phyloP scores from a whole-genome alignment of 2,797 vertebrate genomes.

The Antrozous pallidus region DNA sequence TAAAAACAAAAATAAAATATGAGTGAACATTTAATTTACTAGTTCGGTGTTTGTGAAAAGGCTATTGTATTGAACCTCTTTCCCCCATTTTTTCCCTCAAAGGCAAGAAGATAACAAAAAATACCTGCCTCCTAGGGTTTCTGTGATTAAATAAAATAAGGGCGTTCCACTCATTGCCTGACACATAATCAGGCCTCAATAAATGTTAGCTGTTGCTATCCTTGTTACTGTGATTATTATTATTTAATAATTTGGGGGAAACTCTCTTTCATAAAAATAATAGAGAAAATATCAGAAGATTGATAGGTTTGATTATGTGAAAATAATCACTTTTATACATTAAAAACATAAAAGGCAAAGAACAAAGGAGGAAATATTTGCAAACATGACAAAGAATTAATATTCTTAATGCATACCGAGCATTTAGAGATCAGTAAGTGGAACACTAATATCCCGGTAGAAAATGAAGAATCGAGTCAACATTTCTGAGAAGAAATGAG shows the following conservation, averaged over 20 bases:
- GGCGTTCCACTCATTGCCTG: neutral
- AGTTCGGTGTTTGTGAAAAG: neutral
- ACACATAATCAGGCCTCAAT: conserved; percentile 48
- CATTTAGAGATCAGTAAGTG: conserved; percentile 62
- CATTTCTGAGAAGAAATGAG: conserved; percentile 43
- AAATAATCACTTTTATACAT: conserved; percentile 70
- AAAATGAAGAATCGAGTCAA: conserved; percentile 45
- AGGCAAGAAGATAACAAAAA: conserved; percentile 13
- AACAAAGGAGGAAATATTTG: conserved; percentile 44
- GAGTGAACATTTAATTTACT: conserved; percentile 17
- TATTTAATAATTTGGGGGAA: conserved; percentile 55
- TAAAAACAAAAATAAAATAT: conserved; percentile 50
- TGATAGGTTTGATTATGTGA: conserved; percentile 51
- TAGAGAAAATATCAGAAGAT: conserved; percentile 58
- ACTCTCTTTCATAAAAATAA: conserved; percentile 60
- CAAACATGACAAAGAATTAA: conserved; percentile 67
- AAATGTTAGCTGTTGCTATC: conserved; percentile 44
- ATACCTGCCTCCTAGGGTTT: neutral
- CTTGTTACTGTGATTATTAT: conserved; percentile 56
- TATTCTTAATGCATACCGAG: conserved; percentile 63
- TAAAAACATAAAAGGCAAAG: conserved; percentile 61
- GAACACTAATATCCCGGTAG: conserved; percentile 44
- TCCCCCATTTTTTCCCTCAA: conserved; percentile 39
- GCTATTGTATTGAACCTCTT: neutral
- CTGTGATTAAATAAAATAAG: conserved; percentile 51